Evolutionary conservation across 1,140 invertebrate species (phyloP), one percentile per base, ranked within the genome.

Genomic region (Drosophila equinoxialis): DNA sequence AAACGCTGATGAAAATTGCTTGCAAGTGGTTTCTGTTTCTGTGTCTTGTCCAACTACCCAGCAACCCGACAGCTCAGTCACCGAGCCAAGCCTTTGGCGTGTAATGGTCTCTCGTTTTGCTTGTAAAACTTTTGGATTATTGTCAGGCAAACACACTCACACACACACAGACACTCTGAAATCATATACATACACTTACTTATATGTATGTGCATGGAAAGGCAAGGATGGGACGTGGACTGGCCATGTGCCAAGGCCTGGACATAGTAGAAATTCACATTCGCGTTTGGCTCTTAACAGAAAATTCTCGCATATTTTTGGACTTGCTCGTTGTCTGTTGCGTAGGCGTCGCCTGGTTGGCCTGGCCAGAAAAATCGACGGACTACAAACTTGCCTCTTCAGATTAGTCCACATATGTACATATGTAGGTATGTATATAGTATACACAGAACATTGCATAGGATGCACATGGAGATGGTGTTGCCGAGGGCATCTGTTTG

Each of bases 81-180:
- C 45, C 68, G 65, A 73, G 62, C 71, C 79, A 77, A 67, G 60
- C 75, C 68, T 73, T 72, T 48, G 64, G 60, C 76, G 72, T 87
- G 83, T 89, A 89, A 89, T 87, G 84, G 77, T 74, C 84, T 77
- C 79, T 87, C 80, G 84, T 87, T 86, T 87, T 89, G 84, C 84
- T 89, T 89, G 84, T 87, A 87, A 87, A 87, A 87, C 84, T 87
- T 87, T 89, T 87, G 84, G 84, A 87, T 87, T 87, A 87, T 87
- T 87, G 84, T 87, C 83, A 87, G 84, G 68, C 84, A 55, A 67
- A 74, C 70, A 79, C 64, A 69, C 17, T 17, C 1, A 17, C 58
- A 65, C 54, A 65, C 54, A 51, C 41, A 63, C 48, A 48, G 33
- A 67, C 35, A 45, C 14, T 33, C 58, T 58, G 57, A 65, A 17